Percentiles rank a stretch among this genome's conserved stretches.
phyloP scores from a whole-genome alignment of 2,797 vertebrate genomes.

The Macropodus opercularis region DNA sequence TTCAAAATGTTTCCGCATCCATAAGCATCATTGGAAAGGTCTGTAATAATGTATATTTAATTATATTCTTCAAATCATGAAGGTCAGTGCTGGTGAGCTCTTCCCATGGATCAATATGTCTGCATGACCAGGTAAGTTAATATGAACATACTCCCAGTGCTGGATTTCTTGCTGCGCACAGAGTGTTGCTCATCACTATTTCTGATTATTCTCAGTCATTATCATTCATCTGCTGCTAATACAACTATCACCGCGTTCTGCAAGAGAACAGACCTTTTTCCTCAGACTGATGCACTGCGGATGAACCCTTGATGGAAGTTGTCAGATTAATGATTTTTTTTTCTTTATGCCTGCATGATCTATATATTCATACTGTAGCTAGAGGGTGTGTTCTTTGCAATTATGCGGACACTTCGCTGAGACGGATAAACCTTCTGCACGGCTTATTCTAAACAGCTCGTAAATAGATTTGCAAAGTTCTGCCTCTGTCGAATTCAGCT shows the following conservation, averaged over 20 bases:
- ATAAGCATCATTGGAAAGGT: constrained; percentile 45
- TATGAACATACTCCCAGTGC: constrained; percentile 22
- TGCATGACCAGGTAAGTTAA: constrained; percentile 63
- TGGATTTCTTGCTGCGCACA: constrained; percentile 22
- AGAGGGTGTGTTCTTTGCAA: constrained; percentile 1
- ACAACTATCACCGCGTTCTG: constrained; percentile 20
- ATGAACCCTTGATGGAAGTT: constrained; percentile 16
- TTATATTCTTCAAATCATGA: constrained; percentile 62
- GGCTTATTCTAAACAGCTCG: constrained; percentile 27
- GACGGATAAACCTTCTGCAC: background rate
- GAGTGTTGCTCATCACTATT: constrained; percentile 22
- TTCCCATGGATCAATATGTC: constrained; percentile 61
- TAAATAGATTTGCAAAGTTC: constrained; percentile 35
- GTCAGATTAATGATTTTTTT: constrained; percentile 2
- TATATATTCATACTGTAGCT: background rate
- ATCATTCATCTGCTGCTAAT: constrained; percentile 24
- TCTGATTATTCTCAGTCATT: constrained; percentile 30
- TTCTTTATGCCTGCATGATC: background rate
- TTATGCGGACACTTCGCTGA: background rate
- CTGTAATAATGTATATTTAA: constrained; percentile 71
- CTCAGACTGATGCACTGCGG: background rate
- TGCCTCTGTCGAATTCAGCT: constrained; percentile 9
- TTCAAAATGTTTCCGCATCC: constrained; percentile 65
- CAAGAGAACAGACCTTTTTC: constrained; percentile 1
- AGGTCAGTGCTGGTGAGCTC: constrained; percentile 64